Base-by-base conservation (phyloP, 2,888 invertebrate species). In the Idaea dimidiata region DNA sequence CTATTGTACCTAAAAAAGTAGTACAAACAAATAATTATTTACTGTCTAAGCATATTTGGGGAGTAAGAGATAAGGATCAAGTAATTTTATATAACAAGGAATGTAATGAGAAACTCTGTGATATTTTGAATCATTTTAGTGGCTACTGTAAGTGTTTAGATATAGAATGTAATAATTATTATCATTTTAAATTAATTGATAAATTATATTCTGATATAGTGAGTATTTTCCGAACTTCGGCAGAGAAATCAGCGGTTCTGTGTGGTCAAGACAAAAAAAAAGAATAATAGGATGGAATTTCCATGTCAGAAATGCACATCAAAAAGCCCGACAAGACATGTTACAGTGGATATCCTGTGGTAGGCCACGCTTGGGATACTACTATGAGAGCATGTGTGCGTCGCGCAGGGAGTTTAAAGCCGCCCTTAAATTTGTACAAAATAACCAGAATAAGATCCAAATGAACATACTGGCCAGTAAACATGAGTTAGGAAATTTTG, bases 331-430 rank as follows among this genome's bases (percentile, higher is more conserved):
- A 18, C 17, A 56, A 0, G 55, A 58, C 8, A 66, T 68, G 59
- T 43, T 32, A 14, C 0, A 0, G 3, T 66, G 68, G 65, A 18
- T 60, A 2, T 16, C 24, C 16, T 32, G 17, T 54, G 68, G 66
- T 0, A 63, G 64, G 54, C 65, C 67, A 16, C 17, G 57, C 54
- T 57, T 54, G 53, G 67, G 65, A 59, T 16, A 7, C 14, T 31
- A 61, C 31, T 67, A 62, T 6, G 54, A 61, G 10, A 57, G 32
- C 4, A 68, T 68, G 67, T 31, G 57, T 24, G 58, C 58, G 6
- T 18, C 60, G 8, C 61, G 63, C 17, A 63, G 60, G 14, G 53
- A 56, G 17, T 66, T 64, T 60, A 64, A 68, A 55, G 59, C 59
- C n/a, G 57, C 60, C 3, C 31, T 64, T 43, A 60, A 61, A 31